phyloP scores from a whole-genome alignment of 2,113 vertebrate genomes.

The Rhabdomys dilectus region DNA sequence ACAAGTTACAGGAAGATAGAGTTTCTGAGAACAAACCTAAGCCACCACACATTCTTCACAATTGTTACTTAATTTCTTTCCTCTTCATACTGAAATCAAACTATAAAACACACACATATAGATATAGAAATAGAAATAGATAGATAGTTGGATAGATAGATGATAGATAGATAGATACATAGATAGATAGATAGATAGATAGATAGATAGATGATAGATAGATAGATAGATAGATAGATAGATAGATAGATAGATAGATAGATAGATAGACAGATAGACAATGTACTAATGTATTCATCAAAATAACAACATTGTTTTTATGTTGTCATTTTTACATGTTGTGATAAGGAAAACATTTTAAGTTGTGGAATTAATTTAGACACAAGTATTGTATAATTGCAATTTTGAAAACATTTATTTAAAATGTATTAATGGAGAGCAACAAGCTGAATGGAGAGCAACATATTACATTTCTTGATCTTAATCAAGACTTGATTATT shows the following conservation, averaged over 20 bases:
- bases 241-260: not conserved
- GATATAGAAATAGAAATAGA: no score
- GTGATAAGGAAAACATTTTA: not conserved
- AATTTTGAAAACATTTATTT: not conserved
- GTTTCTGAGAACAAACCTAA: not conserved
- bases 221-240: no score
- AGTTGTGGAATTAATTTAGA: not conserved
- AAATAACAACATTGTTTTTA: not conserved
- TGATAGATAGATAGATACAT: not conserved
- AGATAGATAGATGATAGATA: not conserved
- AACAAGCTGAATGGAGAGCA: not conserved
- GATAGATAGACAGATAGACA: not conserved
- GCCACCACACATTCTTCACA: not conserved
- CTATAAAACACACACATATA: not conserved
- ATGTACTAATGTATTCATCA: conserved; percentile 11
- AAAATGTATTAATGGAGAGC: not conserved
- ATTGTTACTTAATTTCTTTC: not conserved
- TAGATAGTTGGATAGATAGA: no score
- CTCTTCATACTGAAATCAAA: not conserved
- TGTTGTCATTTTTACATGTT: not conserved
- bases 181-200: not conserved
- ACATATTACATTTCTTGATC: not conserved
- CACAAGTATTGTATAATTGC: not conserved
- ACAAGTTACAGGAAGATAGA: not conserved
- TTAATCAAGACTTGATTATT: not conserved